Base-by-base conservation (phyloP, 2,888 invertebrate genomes). In the Odontothrips loti region DNA sequence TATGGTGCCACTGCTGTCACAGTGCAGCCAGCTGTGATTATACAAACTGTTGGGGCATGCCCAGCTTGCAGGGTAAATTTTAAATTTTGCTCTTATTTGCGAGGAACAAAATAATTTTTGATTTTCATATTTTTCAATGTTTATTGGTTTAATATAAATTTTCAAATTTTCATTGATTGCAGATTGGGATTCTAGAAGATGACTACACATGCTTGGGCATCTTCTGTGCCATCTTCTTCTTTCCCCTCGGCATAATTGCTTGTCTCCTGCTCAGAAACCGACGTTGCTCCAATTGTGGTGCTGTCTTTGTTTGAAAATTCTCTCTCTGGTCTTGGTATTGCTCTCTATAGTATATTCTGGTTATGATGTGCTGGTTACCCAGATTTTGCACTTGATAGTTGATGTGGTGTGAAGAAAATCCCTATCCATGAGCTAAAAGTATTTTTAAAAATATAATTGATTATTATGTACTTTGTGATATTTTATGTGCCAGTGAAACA, bases 271-370 rank as follows among this genome's bases (percentile, higher is more conserved):
- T 96, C 87, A 93, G 94, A 85, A 95, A 95, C 85, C 92, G 94
- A 85, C 91, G 95, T 84, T 97, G 97, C 87, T 92, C 93, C 1
- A 95, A 96, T 88, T 97, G 97, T 86, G 95, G 95, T 23, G 95
- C 96, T 1, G 91, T 93, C 85, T 96, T 95, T 85, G 93, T 90
- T 82, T 92, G 88, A 88, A 68, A 81, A 80, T 9, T 58, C 17
- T 15, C 6, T 15, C 12, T 20, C 34, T 6, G 6, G 2, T 43
- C 34, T 43, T 43, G 11, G 11, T 17, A 0, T 58, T 58, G 10
- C n/a, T 58, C 6, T 58, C 58, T 20, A n/a, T 58, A 15, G n/a
- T n/a, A 0, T 20, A 51, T 51, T 12, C 15, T 58, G 58, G 58
- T 2, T n/a, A 17, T 17, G 17, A n/a, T 17, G 15, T 58, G 17